Percentiles rank a stretch among this genome's conserved stretches.
Conservation (phyloP, 1,140 invertebrate genomes). For the Listronotus oregonensis region DNA sequence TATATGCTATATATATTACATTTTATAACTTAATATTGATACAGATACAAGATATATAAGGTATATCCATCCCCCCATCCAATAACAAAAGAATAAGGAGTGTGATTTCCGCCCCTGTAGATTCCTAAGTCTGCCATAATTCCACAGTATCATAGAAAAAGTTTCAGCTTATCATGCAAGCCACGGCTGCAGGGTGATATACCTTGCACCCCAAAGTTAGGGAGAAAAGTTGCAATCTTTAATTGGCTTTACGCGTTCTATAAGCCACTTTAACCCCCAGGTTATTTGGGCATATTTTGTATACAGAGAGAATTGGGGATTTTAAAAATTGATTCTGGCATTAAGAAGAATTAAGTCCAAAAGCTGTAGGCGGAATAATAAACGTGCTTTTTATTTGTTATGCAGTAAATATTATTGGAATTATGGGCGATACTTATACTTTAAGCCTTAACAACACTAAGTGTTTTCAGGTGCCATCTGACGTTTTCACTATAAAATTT, state of each 20-base stretch:
- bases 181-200: slow-evolving; percentile 20
- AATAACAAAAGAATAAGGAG: slow-evolving; percentile 16
- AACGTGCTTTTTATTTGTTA: not conserved
- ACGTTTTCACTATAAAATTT: no score
- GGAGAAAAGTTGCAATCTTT: slow-evolving; percentile 33
- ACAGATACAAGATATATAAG: not conserved
- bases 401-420: no score
- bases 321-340: slow-evolving; percentile 30
- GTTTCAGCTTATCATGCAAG: slow-evolving; percentile 30
- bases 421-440: no score
- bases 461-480: no score
- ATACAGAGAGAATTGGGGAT: slow-evolving; percentile 14
- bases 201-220: slow-evolving; percentile 24
- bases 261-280: slow-evolving; percentile 27
- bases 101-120: slow-evolving; percentile 8
- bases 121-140: slow-evolving; percentile 19
- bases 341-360: slow-evolving; percentile 6
- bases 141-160: slow-evolving; percentile 28
- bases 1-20: not conserved
- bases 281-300: slow-evolving; percentile 12
- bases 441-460: no score
- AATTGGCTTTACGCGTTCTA: slow-evolving; percentile 29
- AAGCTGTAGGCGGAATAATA: not conserved
- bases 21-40: slow-evolving; percentile 2
- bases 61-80: not conserved